Conservation (phyloP, 2,888 invertebrate genomes). For the Mellilla xanthometata region DNA sequence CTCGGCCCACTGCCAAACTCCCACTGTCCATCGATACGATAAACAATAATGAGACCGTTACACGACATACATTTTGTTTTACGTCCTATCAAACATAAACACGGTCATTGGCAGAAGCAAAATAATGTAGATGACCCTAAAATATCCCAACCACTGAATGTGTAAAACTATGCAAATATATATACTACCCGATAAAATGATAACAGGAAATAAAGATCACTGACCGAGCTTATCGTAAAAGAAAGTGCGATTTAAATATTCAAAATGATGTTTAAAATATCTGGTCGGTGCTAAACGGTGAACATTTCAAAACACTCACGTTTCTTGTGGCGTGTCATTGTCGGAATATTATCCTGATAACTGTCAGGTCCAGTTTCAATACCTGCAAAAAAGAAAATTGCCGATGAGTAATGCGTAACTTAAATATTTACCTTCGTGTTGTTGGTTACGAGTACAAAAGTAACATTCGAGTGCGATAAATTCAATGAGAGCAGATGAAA, state of each 20-base stretch:
- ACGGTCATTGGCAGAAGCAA: slow-evolving; percentile 19
- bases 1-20: slow-evolving; percentile 55
- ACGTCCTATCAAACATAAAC: slow-evolving; percentile 48
- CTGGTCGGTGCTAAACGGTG: slow-evolving; percentile 20
- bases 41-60: slow-evolving; percentile 66
- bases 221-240: slow-evolving; percentile 38
- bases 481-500: slow-evolving; percentile 37
- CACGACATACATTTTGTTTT: slow-evolving; percentile 48
- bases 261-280: slow-evolving; percentile 1
- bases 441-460: slow-evolving; percentile 21
- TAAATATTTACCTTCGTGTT: slow-evolving; percentile 27
- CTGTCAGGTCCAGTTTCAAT: slow-evolving; percentile 47
- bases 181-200: slow-evolving; percentile 31
- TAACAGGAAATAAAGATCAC: slow-evolving; percentile 37
- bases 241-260: slow-evolving; percentile 18
- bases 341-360: slow-evolving; percentile 41
- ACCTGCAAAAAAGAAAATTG: slow-evolving; percentile 56
- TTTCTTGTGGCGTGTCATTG: slow-evolving; percentile 43
- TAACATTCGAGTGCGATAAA: slow-evolving; percentile 25
- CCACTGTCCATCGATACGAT: slow-evolving; percentile 50
- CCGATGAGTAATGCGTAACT: slow-evolving; percentile 25
- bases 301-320: slow-evolving; percentile 39
- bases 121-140: slow-evolving; percentile 6
- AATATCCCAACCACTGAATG: neutral
- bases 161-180: neutral